Conservation (phyloP, 2,113 vertebrate genomes). For the Oenanthe oenanthe region DNA sequence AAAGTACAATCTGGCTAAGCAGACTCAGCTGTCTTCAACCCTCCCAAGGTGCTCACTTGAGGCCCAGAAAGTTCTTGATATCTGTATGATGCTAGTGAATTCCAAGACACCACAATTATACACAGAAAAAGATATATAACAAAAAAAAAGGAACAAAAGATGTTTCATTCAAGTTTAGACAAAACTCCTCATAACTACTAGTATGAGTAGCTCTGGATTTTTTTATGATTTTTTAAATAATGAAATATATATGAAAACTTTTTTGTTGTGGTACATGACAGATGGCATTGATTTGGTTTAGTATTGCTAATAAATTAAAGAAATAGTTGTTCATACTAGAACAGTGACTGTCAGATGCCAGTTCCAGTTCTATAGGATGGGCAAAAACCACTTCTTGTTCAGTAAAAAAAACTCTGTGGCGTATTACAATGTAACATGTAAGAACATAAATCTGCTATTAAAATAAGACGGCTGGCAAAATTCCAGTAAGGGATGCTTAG, state of each 20-base stretch:
- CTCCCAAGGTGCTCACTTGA: background rate
- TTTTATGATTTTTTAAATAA: background rate
- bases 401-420: background rate
- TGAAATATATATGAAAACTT: background rate
- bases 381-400: background rate
- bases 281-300: background rate
- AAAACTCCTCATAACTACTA: background rate
- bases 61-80: background rate
- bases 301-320: background rate
- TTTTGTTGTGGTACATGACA: background rate
- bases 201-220: background rate
- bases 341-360: background rate
- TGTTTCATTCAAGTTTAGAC: background rate
- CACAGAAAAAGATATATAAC: background rate
- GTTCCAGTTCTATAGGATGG: background rate
- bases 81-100: background rate
- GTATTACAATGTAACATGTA: background rate
- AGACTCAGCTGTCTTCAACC: background rate
- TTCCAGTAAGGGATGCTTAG: background rate
- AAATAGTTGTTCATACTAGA: background rate
- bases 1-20: background rate
- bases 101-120: background rate
- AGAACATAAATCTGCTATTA: background rate
- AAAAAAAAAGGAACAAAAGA: background rate
- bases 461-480: background rate